phyloP scores from a whole-genome alignment of 2,113 vertebrate genomes.

The Oryzias javanicus region DNA sequence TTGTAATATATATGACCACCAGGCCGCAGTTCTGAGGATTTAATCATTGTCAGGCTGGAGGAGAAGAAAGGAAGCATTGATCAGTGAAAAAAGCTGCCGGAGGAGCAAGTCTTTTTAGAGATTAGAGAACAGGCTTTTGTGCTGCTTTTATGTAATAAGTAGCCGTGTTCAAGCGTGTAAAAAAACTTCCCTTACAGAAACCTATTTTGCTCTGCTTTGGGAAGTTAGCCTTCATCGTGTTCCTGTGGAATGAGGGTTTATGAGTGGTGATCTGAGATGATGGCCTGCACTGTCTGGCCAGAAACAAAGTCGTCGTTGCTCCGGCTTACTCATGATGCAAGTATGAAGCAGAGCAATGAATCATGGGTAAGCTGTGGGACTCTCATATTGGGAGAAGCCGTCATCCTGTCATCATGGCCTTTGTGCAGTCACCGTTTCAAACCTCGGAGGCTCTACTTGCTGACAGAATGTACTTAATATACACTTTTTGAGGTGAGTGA shows the following conservation, averaged over 20 bases:
- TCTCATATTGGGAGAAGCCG: background rate
- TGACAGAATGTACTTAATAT: background rate
- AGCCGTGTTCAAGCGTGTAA: background rate
- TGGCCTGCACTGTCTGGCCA: background rate
- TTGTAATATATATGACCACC: slow-evolving; percentile 7
- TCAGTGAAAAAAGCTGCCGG: slow-evolving; percentile 7
- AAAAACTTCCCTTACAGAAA: background rate
- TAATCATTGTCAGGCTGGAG: slow-evolving; percentile 1
- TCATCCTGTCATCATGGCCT: background rate
- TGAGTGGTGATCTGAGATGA: background rate
- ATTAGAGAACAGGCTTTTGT: slow-evolving; percentile 19
- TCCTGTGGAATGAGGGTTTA: background rate
- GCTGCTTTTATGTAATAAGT: slow-evolving; percentile 10
- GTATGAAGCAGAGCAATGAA: slow-evolving; percentile 20
- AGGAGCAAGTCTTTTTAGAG: slow-evolving; percentile 3
- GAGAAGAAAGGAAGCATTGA: slow-evolving; percentile 53
- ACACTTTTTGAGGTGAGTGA: slow-evolving; percentile 14
- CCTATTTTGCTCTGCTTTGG: background rate
- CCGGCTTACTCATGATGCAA: background rate
- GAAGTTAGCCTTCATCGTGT: background rate
- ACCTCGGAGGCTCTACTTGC: background rate
- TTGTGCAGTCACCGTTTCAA: background rate
- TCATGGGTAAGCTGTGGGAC: slow-evolving; percentile 4
- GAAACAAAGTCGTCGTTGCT: background rate
- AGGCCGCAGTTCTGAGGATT: background rate